phyloP scores from a whole-genome alignment of 2,113 vertebrate species.

The Rhinopithecus roxellana region DNA sequence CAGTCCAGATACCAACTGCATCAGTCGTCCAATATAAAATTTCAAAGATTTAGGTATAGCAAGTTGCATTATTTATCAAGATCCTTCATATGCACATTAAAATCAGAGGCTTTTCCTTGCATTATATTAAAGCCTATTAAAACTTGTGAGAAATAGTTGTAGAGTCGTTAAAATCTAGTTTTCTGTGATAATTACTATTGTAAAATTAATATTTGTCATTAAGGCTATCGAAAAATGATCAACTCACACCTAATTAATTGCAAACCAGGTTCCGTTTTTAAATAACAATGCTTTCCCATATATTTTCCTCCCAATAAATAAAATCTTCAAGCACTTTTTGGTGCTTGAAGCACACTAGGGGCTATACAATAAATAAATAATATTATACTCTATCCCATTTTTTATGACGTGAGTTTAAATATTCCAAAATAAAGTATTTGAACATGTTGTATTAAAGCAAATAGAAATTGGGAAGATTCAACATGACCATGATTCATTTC shows the following conservation, averaged over 20 bases:
- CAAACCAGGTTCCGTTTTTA: not conserved
- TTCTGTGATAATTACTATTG: not conserved
- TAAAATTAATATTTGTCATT: slow-evolving; percentile 15
- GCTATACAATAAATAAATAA: slow-evolving; percentile 24
- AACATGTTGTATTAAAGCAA: slow-evolving; percentile 58
- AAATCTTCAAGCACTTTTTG: not conserved
- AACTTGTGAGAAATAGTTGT: not conserved
- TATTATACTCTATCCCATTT: slow-evolving; percentile 14
- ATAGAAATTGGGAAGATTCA: not conserved
- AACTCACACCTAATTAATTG: not conserved
- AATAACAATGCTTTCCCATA: not conserved
- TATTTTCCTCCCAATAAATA: not conserved
- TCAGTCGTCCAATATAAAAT: not conserved
- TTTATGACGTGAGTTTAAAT: slow-evolving; percentile 23
- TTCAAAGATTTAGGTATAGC: not conserved
- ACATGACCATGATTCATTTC: not conserved
- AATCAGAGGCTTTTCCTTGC: not conserved
- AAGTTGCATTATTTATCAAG: not conserved
- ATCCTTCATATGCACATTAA: not conserved
- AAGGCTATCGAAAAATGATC: not conserved
- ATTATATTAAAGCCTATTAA: not conserved
- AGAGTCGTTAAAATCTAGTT: not conserved
- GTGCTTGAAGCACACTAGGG: not conserved
- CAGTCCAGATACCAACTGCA: not conserved
- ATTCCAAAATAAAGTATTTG: slow-evolving; percentile 55